These are phyloP conservation scores for Zaprionus tsacasi DNA, from an alignment of 1,140 invertebrate genomes.

Conservation along the genomic window DNA sequence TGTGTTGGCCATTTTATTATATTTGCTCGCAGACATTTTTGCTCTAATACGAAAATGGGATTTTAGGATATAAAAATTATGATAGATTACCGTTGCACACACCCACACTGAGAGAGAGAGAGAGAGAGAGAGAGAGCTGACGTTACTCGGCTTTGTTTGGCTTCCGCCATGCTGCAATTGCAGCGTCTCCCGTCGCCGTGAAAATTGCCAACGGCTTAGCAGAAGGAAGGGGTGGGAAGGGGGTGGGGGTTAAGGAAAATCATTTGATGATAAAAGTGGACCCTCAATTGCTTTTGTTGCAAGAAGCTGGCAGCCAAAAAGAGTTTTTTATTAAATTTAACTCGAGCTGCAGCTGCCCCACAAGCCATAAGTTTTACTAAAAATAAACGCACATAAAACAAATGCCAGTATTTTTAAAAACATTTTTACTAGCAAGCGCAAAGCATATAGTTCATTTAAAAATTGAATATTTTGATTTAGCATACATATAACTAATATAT, in stretches of 20 bases:
- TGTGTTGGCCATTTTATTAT: slow-evolving; percentile 81
- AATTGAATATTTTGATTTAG: background rate
- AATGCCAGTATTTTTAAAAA: background rate
- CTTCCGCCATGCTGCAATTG: slow-evolving; percentile 32
- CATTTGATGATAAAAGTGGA: slow-evolving; percentile 77
- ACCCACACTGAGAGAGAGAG: slow-evolving; percentile 6
- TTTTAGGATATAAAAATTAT: slow-evolving; percentile 84
- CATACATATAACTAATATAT: background rate
- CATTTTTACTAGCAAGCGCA: background rate
- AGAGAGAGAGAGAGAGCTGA: slow-evolving; percentile 12
- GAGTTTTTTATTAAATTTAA: slow-evolving; percentile 13
- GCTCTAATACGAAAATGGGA: slow-evolving; percentile 83
- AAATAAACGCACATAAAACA: no score
- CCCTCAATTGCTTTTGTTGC: slow-evolving; percentile 67
- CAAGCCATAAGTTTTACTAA: background rate
- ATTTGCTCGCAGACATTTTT: slow-evolving; percentile 83
- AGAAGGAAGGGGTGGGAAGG: slow-evolving; percentile 1
- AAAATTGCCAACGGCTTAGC: slow-evolving; percentile 65
- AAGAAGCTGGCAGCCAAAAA: background rate
- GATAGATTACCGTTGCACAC: slow-evolving; percentile 80
- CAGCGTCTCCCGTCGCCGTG: slow-evolving; percentile 48
- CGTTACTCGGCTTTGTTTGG: slow-evolving; percentile 49
- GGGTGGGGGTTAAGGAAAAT: slow-evolving; percentile 44
- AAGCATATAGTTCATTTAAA: background rate
- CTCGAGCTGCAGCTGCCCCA: background rate